Percentiles rank a stretch among this genome's conserved stretches.
phyloP scores from a whole-genome alignment of 2,113 vertebrate genomes.

The Anguilla japonica region DNA sequence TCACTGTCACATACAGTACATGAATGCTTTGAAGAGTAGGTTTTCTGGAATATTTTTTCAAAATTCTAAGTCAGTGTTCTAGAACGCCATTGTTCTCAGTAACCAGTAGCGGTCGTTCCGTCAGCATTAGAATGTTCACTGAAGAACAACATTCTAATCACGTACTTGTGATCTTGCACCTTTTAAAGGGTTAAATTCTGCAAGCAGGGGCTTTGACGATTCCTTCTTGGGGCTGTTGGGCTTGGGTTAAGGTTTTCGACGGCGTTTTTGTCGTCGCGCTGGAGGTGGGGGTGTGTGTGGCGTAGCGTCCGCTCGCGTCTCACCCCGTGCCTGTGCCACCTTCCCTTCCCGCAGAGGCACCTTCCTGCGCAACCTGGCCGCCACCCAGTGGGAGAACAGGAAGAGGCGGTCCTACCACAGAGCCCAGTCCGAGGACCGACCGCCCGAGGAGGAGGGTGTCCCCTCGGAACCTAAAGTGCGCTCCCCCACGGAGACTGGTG shows the following conservation, averaged over 20 bases:
- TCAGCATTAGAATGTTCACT: no score
- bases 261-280: background rate
- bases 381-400: slow-evolving; percentile 74
- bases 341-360: slow-evolving; percentile 71
- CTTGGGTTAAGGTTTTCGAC: background rate
- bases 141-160: no score
- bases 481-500: background rate
- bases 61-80: no score
- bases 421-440: slow-evolving; percentile 38
- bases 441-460: background rate
- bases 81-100: no score
- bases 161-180: background rate
- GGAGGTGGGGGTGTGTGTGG: background rate
- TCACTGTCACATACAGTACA: no score
- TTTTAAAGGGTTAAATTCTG: background rate
- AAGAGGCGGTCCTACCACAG: slow-evolving; percentile 67
- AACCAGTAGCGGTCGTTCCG: no score
- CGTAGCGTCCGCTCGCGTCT: background rate
- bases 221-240: background rate
- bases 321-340: background rate
- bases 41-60: no score
- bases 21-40: no score
- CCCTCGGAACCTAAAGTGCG: background rate
- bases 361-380: slow-evolving; percentile 85
- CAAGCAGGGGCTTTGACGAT: background rate